These are phyloP conservation scores for Crotalus horridus DNA, from an alignment of 2,113 vertebrate genomes.

Conservation along the genomic window DNA sequence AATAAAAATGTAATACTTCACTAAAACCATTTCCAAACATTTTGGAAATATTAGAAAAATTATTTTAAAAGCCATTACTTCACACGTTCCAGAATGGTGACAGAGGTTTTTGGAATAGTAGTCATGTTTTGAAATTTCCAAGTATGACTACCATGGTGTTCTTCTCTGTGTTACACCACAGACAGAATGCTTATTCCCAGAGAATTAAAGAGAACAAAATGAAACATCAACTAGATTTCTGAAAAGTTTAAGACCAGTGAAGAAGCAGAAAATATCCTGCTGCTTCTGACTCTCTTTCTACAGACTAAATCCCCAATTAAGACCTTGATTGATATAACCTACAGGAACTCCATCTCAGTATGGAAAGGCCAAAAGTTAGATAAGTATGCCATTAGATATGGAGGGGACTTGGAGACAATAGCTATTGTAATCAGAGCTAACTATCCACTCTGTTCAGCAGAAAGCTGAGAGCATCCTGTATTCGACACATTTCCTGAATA, in stretches of 20 bases:
- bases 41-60: neutral
- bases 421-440: no score
- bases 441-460: no score
- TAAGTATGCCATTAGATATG: neutral
- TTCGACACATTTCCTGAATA: no score
- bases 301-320: neutral
- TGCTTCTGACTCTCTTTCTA: neutral
- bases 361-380: neutral
- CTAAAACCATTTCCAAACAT: neutral
- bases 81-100: neutral
- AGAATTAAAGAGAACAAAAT: neutral
- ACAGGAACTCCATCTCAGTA: neutral
- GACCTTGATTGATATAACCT: neutral
- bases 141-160: neutral
- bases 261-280: neutral
- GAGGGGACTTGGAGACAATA: no score
- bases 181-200: neutral
- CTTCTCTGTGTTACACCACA: neutral
- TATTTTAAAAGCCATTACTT: neutral
- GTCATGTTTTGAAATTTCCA: neutral
- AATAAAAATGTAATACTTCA: neutral
- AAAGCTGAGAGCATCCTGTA: no score
- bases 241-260: neutral
- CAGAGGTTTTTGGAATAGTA: neutral
- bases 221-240: neutral